Evolutionary conservation across 2,113 vertebrate genomes (phyloP).

Genomic region (Talpa occidentalis): DNA sequence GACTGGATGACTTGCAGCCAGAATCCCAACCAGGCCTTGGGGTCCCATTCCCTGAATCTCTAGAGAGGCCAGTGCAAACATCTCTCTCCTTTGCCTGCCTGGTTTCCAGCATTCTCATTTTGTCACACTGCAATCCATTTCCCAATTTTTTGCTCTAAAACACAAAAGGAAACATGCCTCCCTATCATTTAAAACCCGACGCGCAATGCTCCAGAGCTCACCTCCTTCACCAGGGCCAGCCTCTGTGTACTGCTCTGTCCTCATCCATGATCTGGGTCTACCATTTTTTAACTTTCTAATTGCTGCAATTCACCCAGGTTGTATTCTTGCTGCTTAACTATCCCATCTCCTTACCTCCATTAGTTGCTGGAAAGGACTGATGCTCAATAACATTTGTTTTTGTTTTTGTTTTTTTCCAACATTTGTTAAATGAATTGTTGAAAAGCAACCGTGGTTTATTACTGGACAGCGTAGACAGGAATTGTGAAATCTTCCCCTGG

Average conservation of each 20-base stretch:
- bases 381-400: neutral
- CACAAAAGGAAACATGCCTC: neutral
- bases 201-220: neutral
- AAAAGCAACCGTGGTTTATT: slow-evolving; percentile 29
- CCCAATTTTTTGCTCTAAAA: neutral
- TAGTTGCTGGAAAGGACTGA: neutral
- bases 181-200: neutral
- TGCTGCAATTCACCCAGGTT: neutral
- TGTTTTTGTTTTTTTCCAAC: neutral
- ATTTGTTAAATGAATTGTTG: neutral
- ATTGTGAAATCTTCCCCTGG: neutral
- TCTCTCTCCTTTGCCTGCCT: neutral
- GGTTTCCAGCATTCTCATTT: neutral
- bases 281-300: neutral
- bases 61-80: neutral
- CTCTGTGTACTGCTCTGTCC: neutral
- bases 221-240: neutral
- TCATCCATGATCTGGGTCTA: neutral
- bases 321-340: neutral
- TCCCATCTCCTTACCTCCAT: no score
- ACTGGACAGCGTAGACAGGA: neutral
- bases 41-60: neutral
- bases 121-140: neutral
- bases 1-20: neutral
- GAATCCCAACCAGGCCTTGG: neutral